Base-by-base conservation (phyloP, 2,888 invertebrate species). In the Hirtodrosophila confusa region DNA sequence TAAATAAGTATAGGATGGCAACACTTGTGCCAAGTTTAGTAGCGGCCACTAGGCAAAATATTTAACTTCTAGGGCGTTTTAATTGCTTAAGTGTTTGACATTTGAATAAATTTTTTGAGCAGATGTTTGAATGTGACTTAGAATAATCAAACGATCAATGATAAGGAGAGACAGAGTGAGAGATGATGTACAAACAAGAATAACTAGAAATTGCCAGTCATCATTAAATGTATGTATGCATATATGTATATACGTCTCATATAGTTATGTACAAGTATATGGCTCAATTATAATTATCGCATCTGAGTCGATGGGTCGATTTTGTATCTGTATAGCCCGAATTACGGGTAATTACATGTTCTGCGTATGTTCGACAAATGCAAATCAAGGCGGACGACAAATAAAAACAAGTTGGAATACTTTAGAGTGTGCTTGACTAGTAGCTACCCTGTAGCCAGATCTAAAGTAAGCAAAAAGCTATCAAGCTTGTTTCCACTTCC, bases 271-370 rank as follows among this genome's bases (percentile, higher is more conserved):
- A 9, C n/a, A 8, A 12, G n/a, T 44, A 35, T 36, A 36, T 35
- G 9, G 31, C 8, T 35, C 6, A 7, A 39, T 27, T 57, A n/a
- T 36, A 36, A 54, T 36, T 40, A 61, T 49, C 27, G 33, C 39
- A 63, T 49, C 69, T 47, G 37, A 39, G 17, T 48, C 48, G 51
- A 47, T 66, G 62, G 50, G 49, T 41, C 67, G 49, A 60, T 27
- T 57, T 3, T 24, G 27, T 12, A 49, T 58, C 27, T 50, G 62
- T 69, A 70, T 69, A 86, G 73, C 80, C 80, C 80, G 70, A 80
- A 79, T 83, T 73, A 83, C 64, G 36, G 70, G 68, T 65, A 83
- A 86, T 79, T 80, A 86, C 49, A 45, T 44, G 54, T 44, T 68
- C 73, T 62, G 66, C 43, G 54, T 64, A 63, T 78, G 51, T 71